Conservation (phyloP, 2,888 invertebrate species). For the Sarcophaga subvicina region DNA sequence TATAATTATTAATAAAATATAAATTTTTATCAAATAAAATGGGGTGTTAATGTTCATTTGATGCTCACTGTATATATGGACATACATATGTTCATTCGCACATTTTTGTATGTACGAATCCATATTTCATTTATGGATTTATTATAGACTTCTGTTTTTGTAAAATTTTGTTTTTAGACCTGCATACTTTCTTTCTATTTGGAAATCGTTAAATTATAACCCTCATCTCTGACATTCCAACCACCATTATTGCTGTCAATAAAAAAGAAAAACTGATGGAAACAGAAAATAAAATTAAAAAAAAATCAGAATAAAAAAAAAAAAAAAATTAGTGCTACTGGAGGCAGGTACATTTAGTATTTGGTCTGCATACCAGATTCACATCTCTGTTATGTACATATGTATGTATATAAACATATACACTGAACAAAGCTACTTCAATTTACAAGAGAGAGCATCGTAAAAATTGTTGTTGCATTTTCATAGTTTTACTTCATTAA, state of each 20-base stretch:
- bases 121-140: too few species aligned
- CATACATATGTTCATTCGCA: too few species aligned
- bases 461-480: background rate
- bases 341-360: background rate
- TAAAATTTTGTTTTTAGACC: constrained; percentile 7
- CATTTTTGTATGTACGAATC: too few species aligned
- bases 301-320: background rate
- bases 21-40: too few species aligned
- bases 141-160: background rate
- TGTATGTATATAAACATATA: background rate
- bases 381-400: background rate
- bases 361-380: too few species aligned
- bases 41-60: too few species aligned
- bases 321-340: background rate
- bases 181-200: constrained; percentile 1
- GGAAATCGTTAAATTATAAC: background rate
- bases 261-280: background rate
- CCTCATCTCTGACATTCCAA: constrained; percentile 16
- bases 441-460: background rate
- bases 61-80: too few species aligned
- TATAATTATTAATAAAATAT: too few species aligned
- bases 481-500: background rate
- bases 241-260: background rate
- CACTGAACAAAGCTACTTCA: too few species aligned
- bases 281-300: background rate